phyloP scores from a whole-genome alignment of 2,113 vertebrate species.

The Petrocephalus microphthalmus region DNA sequence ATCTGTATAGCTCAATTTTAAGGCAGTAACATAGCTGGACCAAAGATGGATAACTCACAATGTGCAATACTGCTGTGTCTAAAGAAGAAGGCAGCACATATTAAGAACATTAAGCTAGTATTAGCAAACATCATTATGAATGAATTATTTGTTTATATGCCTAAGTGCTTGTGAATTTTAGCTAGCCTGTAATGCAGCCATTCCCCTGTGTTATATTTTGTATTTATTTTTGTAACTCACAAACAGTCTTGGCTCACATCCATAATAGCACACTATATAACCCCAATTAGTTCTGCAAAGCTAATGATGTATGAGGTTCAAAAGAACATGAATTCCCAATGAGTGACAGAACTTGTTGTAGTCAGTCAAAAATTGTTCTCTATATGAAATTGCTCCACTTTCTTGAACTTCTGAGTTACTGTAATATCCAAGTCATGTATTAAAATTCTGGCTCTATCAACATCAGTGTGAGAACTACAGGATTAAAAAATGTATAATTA shows the following conservation, averaged over 20 bases:
- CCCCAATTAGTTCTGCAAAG: too few relatives aligned
- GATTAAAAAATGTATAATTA: neutral
- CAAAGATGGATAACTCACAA: neutral
- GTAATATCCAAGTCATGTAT: too few relatives aligned
- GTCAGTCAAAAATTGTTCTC: neutral
- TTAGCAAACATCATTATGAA: neutral
- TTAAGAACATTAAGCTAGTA: neutral
- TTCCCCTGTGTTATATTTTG: neutral
- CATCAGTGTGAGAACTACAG: neutral
- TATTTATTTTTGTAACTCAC: neutral
- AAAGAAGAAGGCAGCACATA: neutral
- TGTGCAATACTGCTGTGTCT: neutral
- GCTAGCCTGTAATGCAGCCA: neutral
- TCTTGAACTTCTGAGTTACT: neutral
- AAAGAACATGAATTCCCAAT: neutral
- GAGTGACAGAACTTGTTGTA: neutral
- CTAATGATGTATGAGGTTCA: too few relatives aligned
- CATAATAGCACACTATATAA: neutral
- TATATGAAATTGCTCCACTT: neutral
- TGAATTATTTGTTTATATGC: neutral
- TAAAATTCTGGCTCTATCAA: neutral
- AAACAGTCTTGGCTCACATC: neutral
- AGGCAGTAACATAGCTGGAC: neutral
- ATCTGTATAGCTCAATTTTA: neutral
- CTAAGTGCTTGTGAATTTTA: neutral